Conservation (phyloP, 2,113 vertebrate species). For the Archilochus colubris region DNA sequence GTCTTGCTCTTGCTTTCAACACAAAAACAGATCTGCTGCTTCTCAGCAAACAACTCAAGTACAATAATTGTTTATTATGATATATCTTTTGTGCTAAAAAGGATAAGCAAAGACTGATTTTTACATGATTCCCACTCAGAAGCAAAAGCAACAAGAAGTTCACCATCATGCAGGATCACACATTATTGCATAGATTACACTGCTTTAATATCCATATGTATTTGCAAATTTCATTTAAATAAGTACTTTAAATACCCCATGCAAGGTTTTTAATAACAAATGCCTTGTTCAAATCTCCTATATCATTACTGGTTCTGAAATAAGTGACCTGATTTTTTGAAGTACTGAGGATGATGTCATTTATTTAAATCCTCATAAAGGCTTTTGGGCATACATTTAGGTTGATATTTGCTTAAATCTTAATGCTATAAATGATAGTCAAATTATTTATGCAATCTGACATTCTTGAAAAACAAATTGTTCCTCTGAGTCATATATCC, state of each 20-base stretch:
- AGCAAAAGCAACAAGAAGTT: background rate
- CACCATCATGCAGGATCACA: background rate
- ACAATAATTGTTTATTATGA: constrained; percentile 5
- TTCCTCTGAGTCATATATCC: background rate
- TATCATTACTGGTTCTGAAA: background rate
- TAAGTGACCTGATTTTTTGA: constrained; percentile 10
- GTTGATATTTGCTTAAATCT: background rate
- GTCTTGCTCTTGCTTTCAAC: constrained; percentile 33
- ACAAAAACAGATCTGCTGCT: constrained; percentile 36
- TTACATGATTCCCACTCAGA: constrained; percentile 1
- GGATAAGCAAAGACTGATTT: background rate
- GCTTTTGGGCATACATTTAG: background rate
- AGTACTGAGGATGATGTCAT: background rate
- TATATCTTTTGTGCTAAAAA: constrained; percentile 29
- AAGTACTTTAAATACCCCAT: background rate
- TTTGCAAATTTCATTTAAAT: constrained; percentile 3
- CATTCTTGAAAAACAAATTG: background rate
- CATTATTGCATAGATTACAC: background rate
- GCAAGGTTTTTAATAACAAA: background rate
- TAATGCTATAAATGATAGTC: background rate
- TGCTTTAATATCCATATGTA: background rate
- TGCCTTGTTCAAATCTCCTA: background rate
- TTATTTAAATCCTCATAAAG: background rate
- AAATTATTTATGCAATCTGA: constrained; percentile 12
- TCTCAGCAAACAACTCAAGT: constrained; percentile 46